Conservation (phyloP, 2,888 invertebrate genomes). For the Oligia strigilis region DNA sequence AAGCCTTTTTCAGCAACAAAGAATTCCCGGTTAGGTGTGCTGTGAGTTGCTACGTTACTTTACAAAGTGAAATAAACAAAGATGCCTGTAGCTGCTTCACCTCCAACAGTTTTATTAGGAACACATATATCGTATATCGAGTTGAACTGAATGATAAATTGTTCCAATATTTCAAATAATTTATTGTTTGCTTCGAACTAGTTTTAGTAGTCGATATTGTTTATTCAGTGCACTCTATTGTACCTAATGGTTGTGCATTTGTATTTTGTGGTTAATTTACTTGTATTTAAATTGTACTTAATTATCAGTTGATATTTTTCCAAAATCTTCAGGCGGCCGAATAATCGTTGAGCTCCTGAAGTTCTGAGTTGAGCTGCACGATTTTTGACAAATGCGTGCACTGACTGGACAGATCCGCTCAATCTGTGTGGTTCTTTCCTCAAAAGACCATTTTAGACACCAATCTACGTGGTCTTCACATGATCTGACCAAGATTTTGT, state of each 20-base stretch:
- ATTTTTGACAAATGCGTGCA: too few species aligned
- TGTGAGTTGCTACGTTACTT: conserved; percentile 32
- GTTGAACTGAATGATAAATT: conserved; percentile 55
- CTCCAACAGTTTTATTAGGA: conserved; percentile 44
- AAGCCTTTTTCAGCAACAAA: conserved; percentile 44
- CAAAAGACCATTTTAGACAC: too few species aligned
- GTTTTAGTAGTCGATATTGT: conserved; percentile 23
- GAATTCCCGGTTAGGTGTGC: conserved; percentile 17
- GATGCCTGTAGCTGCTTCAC: conserved; percentile 26
- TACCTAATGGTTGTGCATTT: conserved; percentile 8
- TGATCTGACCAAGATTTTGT: too few species aligned
- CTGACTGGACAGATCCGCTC: too few species aligned
- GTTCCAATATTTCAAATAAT: conserved; percentile 40
- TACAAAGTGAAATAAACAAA: conserved; percentile 53
- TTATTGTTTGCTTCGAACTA: conserved; percentile 14
- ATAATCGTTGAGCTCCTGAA: neutral
- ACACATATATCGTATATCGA: conserved; percentile 37
- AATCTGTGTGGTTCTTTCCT: too few species aligned
- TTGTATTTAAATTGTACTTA: neutral
- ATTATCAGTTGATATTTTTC: neutral
- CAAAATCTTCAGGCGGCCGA: neutral
- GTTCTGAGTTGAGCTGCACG: too few species aligned
- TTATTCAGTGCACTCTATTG: conserved; percentile 27
- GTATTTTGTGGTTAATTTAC: conserved; percentile 8
- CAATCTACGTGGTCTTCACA: too few species aligned